Conservation (phyloP, 2,888 invertebrate species). For the Nudaria mundana region DNA sequence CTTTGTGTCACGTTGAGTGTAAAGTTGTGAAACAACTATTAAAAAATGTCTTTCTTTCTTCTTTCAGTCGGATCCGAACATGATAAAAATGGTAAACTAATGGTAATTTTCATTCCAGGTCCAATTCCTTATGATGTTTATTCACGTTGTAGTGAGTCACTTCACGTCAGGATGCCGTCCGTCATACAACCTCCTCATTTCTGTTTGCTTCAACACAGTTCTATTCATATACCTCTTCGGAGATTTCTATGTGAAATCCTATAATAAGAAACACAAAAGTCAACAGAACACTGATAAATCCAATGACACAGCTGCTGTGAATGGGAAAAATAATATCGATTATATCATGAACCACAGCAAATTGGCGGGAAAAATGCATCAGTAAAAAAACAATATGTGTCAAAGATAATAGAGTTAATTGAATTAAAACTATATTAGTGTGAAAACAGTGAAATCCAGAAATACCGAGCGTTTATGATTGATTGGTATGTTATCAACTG, state of each 20-base stretch:
- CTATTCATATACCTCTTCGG: conserved; percentile 49
- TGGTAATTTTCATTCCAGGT: conserved; percentile 43
- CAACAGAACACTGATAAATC: conserved; percentile 8
- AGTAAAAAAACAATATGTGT: background rate
- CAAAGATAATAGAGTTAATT: background rate
- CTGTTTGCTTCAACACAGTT: conserved; percentile 35
- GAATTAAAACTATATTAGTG: too few relatives aligned
- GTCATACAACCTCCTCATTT: conserved; percentile 31
- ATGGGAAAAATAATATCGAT: conserved; percentile 19
- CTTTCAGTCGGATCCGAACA: too few relatives aligned
- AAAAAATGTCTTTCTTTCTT: too few relatives aligned
- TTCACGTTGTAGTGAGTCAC: conserved; percentile 36
- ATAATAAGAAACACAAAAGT: conserved; percentile 25
- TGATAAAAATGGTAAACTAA: too few relatives aligned
- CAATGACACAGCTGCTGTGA: conserved; percentile 15
- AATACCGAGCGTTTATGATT: too few relatives aligned
- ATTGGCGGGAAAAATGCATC: conserved; percentile 26
- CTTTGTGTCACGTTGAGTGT: too few relatives aligned
- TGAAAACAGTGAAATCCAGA: too few relatives aligned
- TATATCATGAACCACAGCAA: conserved; percentile 29
- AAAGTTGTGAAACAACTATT: too few relatives aligned
- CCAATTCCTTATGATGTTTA: conserved; percentile 45
- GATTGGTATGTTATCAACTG: too few relatives aligned
- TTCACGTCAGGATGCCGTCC: conserved; percentile 41
- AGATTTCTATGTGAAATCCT: conserved; percentile 45